These are phyloP conservation scores for Hesperophylax magnus DNA, from an alignment of 1,140 invertebrate species.

Conservation along the genomic window DNA sequence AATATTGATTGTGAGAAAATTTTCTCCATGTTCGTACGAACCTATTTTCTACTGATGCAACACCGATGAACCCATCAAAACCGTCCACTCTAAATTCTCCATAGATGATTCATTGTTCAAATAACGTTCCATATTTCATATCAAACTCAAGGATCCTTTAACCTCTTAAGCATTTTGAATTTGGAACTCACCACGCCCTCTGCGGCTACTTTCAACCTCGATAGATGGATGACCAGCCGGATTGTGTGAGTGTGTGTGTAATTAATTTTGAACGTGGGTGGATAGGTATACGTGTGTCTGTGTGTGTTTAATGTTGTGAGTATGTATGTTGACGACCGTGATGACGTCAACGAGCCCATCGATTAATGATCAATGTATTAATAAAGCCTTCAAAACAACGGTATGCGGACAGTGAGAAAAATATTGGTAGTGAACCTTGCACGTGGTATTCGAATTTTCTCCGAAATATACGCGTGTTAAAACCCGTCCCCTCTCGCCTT, in stretches of 20 bases:
- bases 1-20: no score
- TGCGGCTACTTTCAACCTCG: conserved; percentile 21
- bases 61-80: no score
- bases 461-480: no score
- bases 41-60: no score
- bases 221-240: background rate
- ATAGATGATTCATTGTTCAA: background rate
- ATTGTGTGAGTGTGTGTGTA: no score
- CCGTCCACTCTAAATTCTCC: background rate
- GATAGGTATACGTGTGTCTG: background rate
- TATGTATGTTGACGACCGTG: conserved; percentile 1
- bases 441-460: no score
- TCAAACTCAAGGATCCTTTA: conserved; percentile 28
- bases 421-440: background rate
- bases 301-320: background rate
- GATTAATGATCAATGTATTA: conserved; percentile 35
- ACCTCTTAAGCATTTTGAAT: conserved; percentile 17
- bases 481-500: no score
- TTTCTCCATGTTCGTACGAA: no score
- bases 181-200: conserved; percentile 19
- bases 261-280: no score
- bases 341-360: conserved; percentile 28
- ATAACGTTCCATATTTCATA: conserved; percentile 13
- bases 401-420: conserved; percentile 24
- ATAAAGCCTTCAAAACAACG: conserved; percentile 40